Percentiles rank a stretch among this genome's conserved stretches.
These are phyloP conservation scores for Schizotus pectinicornis DNA, from an alignment of 2,888 invertebrate genomes.

Conservation along the genomic window DNA sequence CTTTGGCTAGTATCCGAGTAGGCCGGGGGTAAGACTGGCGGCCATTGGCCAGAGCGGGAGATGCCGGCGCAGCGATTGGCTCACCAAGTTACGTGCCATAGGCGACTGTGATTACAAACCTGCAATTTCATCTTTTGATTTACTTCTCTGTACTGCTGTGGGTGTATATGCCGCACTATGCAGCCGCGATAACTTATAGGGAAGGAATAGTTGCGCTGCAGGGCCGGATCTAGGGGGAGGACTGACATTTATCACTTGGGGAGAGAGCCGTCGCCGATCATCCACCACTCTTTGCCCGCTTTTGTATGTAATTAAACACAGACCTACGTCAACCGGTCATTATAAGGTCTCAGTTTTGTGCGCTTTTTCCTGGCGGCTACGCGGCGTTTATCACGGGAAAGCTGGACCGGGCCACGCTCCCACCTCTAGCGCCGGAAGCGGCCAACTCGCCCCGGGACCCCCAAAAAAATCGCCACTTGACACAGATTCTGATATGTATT, in stretches of 20 bases:
- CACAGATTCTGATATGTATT: no score
- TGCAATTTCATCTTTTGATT: constrained; percentile 58
- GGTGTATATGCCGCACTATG: constrained; percentile 44
- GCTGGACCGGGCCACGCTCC: no score
- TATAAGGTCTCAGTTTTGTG: constrained; percentile 19
- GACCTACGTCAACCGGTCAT: constrained; percentile 18
- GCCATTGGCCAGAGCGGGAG: constrained; percentile 57
- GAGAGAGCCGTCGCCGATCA: background rate
- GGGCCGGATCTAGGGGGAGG: constrained; percentile 45
- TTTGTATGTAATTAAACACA: constrained; percentile 31
- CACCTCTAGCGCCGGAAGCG: no score
- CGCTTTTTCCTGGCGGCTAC: background rate
- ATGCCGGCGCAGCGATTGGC: constrained; percentile 55
- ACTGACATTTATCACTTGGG: constrained; percentile 37
- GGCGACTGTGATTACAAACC: constrained; percentile 55
- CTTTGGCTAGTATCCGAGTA: constrained; percentile 52
- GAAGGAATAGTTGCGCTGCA: constrained; percentile 42
- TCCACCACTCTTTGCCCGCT: constrained; percentile 23
- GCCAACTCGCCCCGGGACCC: no score
- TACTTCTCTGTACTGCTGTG: constrained; percentile 51
- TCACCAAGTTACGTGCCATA: constrained; percentile 56
- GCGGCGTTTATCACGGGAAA: no score
- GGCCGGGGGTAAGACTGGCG: constrained; percentile 57
- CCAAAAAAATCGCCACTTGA: no score
- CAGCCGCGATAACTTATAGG: constrained; percentile 41